Conservation (phyloP, 2,888 invertebrate species). For the Cacoxenus indagator region DNA sequence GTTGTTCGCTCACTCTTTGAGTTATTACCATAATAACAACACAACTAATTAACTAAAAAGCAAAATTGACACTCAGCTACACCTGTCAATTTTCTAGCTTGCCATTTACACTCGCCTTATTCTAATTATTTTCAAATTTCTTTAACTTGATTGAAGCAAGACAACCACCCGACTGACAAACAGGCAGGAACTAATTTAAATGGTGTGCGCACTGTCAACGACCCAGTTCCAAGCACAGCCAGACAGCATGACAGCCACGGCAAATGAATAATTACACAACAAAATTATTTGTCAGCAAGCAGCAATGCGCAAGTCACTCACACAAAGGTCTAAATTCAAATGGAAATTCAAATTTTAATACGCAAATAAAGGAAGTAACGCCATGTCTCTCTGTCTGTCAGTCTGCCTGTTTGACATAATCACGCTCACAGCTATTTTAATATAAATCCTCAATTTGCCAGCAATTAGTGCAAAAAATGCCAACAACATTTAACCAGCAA, state of each 20-base stretch:
- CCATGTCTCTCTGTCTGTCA: background rate
- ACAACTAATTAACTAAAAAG: conserved; percentile 59
- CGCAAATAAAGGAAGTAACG: conserved; percentile 16
- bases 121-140: conserved; percentile 55
- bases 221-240: background rate
- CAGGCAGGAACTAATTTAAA: conserved; percentile 43
- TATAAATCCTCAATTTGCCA: conserved; percentile 6
- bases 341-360: conserved; percentile 38
- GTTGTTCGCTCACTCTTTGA: conserved; percentile 26
- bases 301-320: background rate
- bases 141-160: conserved; percentile 19
- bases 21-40: conserved; percentile 57
- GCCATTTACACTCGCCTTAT: conserved; percentile 34
- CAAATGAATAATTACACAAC: conserved; percentile 42
- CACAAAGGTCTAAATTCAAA: conserved; percentile 18
- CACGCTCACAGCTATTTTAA: conserved; percentile 6
- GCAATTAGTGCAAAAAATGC: conserved; percentile 4
- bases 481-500: background rate
- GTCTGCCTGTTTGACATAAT: background rate
- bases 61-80: conserved; percentile 26
- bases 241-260: too few species aligned
- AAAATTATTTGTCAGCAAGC: background rate
- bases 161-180: too few species aligned
- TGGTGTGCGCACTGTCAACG: background rate
- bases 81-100: background rate